Conservation (phyloP, 37 sponge, comb jelly and placozoan species). For the Trichoplax adhaerens region DNA sequence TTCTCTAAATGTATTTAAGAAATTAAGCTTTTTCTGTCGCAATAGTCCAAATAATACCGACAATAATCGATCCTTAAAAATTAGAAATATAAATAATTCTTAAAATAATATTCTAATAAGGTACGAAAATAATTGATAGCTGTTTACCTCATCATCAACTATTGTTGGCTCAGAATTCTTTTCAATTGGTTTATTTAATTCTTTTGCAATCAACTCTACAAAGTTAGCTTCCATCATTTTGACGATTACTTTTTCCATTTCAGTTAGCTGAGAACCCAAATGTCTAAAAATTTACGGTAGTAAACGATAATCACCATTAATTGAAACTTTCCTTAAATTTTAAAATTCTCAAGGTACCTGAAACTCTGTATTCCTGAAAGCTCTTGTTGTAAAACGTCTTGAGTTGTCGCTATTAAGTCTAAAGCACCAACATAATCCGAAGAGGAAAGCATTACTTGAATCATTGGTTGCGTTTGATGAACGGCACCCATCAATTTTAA, state of each 20-base stretch:
- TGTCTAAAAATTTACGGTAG: constrained; percentile 36
- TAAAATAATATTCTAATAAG: neutral
- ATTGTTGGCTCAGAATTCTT: neutral
- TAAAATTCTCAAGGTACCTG: constrained; percentile 17
- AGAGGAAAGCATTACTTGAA: constrained; percentile 71
- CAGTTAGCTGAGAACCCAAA: constrained; percentile 67
- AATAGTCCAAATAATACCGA: constrained; percentile 57
- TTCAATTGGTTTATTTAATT: neutral
- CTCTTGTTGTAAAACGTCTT: constrained; percentile 73
- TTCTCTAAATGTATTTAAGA: constrained; percentile 23
- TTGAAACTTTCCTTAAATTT: no score
- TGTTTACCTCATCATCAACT: constrained; percentile 9
- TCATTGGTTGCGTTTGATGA: constrained; percentile 89
- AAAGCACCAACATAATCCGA: constrained; percentile 91
- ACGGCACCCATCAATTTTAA: constrained; percentile 64
- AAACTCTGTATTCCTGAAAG: constrained; percentile 71
- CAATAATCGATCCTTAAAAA: constrained; percentile 38
- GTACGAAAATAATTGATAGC: neutral
- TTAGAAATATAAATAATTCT: neutral
- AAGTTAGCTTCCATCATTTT: constrained; percentile 87
- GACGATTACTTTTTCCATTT: constrained; percentile 80
- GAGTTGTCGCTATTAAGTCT: constrained; percentile 84
- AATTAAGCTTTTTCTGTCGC: constrained; percentile 47
- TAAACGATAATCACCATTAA: neutral
- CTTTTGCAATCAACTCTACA: constrained; percentile 30